A percentile compares a stretch with the other conserved stretches of the same genome.
phyloP scores from a whole-genome alignment of 2,113 vertebrate species.

The Pygathrix nemaeus region DNA sequence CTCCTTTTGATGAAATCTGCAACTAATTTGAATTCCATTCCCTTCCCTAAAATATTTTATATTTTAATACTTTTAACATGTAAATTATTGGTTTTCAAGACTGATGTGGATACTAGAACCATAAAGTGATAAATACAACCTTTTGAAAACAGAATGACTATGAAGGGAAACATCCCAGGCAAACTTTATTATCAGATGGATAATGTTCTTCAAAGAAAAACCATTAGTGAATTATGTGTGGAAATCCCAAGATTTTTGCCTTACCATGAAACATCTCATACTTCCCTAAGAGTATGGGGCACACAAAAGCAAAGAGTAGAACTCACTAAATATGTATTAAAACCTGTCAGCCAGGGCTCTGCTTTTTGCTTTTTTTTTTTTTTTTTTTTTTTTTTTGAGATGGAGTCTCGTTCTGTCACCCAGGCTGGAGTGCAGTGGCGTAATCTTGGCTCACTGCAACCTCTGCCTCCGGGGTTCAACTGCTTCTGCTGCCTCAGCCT shows the following conservation, averaged over 20 bases:
- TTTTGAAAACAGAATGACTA: background rate
- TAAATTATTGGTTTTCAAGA: background rate
- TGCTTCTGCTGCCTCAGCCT: no score
- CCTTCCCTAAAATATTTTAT: background rate
- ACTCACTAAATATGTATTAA: background rate
- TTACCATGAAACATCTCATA: background rate
- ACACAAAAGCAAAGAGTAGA: background rate
- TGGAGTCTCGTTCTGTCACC: no score
- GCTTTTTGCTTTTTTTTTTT: background rate
- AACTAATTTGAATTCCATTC: background rate
- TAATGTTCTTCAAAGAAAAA: background rate
- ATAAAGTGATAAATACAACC: background rate
- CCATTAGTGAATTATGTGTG: background rate
- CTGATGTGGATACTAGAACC: background rate
- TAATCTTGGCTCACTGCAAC: no score
- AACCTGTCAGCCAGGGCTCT: background rate
- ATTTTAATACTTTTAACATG: background rate
- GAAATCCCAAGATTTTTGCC: background rate
- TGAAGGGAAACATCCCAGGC: background rate
- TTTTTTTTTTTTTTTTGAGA: no score
- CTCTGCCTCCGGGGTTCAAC: no score
- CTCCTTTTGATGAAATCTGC: slow-evolving; percentile 13
- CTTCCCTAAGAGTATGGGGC: background rate
- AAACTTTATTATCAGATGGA: background rate
- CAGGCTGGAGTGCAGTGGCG: no score